Evolutionary conservation across 2,888 invertebrate genomes (phyloP), one percentile per base, ranked within the genome.

Genomic region (Parnassius apollo): DNA sequence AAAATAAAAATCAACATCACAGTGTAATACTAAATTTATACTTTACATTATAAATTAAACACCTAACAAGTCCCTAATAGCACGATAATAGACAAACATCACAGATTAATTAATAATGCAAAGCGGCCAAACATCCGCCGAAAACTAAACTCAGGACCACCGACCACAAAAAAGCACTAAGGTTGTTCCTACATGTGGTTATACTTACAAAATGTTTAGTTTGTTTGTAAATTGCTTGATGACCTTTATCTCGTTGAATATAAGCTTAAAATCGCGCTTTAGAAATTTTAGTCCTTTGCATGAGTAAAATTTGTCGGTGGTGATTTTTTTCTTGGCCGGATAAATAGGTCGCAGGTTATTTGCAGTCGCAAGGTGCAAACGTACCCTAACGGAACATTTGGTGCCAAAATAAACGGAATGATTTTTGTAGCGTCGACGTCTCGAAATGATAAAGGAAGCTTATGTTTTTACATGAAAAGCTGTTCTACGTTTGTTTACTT

Each of bases 341-440:
- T 86, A 87, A 86, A 83, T 85, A 88, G 89, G 89, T 90, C 89
- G 88, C 89, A 91, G 90, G 91, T 91, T 91, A 89, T 88, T 88
- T 88, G 84, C 82, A 78, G 81, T 78, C 80, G 91, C 91, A 91
- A 91, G 91, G 91, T 91, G 91, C 87, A 85, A 76, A 76, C 74
- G 71, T 71, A 69, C 61, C 67, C 75, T 88, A 90, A 91, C 90
- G 90, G 90, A 79, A 83, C 81, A 59, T 76, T 75, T 75, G 82
- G 77, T 80, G 86, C 82, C 78, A 86, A 88, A 85, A 86, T 82
- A 86, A 89, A 89, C 86, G 77, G 73, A 77, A 76, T 76, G 75
- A 76, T 76, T 78, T 80, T 85, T 86, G 82, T 79, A 82, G 76
- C 80, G 75, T 75, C 77, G 72, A 74, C 78, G 76, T 73, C 73